Conservation (phyloP, 1,140 invertebrate genomes). For the Pseudomyrmex gracilis region DNA sequence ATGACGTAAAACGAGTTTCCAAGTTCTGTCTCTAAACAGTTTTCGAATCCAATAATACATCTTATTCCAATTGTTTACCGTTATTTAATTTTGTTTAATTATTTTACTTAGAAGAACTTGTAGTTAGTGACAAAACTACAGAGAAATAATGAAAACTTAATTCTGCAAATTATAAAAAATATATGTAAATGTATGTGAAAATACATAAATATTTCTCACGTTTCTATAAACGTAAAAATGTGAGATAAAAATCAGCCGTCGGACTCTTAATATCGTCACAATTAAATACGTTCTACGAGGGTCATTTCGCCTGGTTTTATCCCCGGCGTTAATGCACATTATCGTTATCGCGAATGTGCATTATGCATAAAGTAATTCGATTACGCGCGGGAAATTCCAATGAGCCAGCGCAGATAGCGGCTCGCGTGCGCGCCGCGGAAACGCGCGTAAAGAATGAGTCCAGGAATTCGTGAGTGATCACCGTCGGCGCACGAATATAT, state of each 20-base stretch:
- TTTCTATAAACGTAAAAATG: too few species aligned
- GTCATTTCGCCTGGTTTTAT: background rate
- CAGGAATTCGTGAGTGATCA: conserved; percentile 62
- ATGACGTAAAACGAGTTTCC: conserved; percentile 23
- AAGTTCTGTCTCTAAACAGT: background rate
- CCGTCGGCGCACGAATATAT: conserved; percentile 52
- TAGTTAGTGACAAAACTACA: too few species aligned
- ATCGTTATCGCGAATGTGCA: conserved; percentile 49
- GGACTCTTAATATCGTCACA: background rate
- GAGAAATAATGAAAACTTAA: too few species aligned
- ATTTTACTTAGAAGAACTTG: too few species aligned
- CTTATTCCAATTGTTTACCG: background rate
- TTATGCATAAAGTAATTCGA: conserved; percentile 51
- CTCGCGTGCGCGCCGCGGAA: conserved; percentile 22
- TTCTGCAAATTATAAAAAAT: too few species aligned
- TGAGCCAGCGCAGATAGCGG: conserved; percentile 48
- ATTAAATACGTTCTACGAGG: conserved; percentile 4
- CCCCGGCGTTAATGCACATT: conserved; percentile 18
- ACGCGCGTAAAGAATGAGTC: background rate
- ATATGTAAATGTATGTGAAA: too few species aligned
- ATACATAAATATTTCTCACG: too few species aligned
- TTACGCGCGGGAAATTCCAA: conserved; percentile 62
- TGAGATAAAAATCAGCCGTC: background rate
- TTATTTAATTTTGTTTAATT: conserved; percentile 1
- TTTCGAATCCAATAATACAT: background rate